These are phyloP conservation scores for Teleopsis dalmanni DNA, from an alignment of 1,140 invertebrate species.

Conservation along the genomic window DNA sequence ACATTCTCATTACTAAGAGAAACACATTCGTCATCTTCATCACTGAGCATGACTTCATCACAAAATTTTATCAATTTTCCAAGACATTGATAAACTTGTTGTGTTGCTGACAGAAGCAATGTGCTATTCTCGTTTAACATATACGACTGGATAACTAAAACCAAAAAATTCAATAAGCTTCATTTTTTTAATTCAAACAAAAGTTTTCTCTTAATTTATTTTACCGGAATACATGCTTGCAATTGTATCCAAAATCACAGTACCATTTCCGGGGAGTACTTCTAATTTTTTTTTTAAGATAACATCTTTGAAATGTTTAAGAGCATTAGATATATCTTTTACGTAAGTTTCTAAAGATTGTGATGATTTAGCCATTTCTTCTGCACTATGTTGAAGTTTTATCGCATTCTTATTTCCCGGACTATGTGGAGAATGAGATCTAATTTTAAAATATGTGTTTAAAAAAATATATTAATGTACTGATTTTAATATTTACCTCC, in stretches of 20 bases:
- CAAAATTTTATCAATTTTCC: slow-evolving; percentile 82
- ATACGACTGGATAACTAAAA: slow-evolving; percentile 51
- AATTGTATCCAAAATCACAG: slow-evolving; percentile 84
- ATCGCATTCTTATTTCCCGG: slow-evolving; percentile 47
- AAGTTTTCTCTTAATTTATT: neutral
- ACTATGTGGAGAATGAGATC: slow-evolving; percentile 54
- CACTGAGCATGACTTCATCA: slow-evolving; percentile 70
- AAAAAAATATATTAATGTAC: too few relatives aligned
- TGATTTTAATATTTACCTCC: slow-evolving; percentile 20
- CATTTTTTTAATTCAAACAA: neutral
- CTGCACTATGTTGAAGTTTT: slow-evolving; percentile 45
- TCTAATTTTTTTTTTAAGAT: slow-evolving; percentile 85
- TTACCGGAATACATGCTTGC: slow-evolving; percentile 74
- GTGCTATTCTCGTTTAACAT: slow-evolving; percentile 62
- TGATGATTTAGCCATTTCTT: slow-evolving; percentile 50
- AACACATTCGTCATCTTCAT: slow-evolving; percentile 49
- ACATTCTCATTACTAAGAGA: slow-evolving; percentile 65
- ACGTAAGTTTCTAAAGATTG: slow-evolving; percentile 57
- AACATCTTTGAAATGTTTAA: slow-evolving; percentile 83
- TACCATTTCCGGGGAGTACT: slow-evolving; percentile 86
- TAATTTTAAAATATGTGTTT: too few relatives aligned
- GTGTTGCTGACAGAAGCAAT: slow-evolving; percentile 61
- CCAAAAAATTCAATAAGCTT: too few relatives aligned
- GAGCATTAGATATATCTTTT: slow-evolving; percentile 63
- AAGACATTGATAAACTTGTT: slow-evolving; percentile 77